Conservation (phyloP, 2,888 invertebrate species). For the Melinopterus prodromus region DNA sequence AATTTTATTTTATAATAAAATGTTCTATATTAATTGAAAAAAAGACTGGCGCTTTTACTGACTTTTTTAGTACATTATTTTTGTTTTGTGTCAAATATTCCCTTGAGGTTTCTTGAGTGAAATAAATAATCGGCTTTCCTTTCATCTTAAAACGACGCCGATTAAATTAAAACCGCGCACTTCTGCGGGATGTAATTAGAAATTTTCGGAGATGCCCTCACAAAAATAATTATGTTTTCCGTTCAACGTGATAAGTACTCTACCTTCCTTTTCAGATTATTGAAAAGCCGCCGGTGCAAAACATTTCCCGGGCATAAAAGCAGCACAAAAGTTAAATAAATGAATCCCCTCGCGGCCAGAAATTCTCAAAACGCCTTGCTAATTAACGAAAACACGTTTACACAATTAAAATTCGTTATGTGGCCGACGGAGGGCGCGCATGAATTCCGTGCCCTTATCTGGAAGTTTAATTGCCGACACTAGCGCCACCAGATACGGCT, state of each 20-base stretch:
- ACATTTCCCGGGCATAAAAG: neutral
- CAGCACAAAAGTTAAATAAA: neutral
- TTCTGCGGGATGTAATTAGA: neutral
- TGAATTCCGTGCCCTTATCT: neutral
- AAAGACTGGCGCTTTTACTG: too few relatives aligned
- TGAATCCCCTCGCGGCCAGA: neutral
- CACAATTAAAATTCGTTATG: neutral
- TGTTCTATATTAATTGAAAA: too few relatives aligned
- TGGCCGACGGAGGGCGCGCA: neutral
- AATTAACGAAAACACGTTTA: neutral
- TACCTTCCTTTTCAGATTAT: neutral
- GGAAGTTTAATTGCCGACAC: neutral
- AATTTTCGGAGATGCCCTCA: neutral
- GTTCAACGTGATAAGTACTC: neutral
- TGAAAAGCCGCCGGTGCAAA: neutral
- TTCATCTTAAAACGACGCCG: neutral
- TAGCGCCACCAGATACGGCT: neutral
- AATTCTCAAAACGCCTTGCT: neutral
- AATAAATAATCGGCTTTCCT: neutral
- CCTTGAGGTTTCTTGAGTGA: neutral
- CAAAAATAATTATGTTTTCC: neutral
- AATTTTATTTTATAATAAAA: too few relatives aligned
- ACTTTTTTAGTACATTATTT: too few relatives aligned
- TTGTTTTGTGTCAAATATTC: neutral
- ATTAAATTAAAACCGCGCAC: neutral